Conservation (phyloP, 1,140 invertebrate genomes). For the Drosophila lowei region DNA sequence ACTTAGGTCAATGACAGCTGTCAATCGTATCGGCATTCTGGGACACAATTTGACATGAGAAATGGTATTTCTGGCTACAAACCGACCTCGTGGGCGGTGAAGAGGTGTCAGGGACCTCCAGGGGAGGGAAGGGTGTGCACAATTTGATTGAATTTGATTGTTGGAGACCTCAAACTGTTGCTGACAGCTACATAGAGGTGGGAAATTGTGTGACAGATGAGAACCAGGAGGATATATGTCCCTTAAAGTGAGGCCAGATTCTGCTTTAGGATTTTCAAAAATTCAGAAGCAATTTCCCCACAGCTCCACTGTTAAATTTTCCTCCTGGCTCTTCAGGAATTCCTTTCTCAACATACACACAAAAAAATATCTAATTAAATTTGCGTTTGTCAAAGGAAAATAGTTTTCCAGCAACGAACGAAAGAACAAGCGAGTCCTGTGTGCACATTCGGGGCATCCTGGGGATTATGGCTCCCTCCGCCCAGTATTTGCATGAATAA, state of each 20-base stretch:
- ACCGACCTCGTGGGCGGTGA: too few species aligned
- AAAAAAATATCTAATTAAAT: conserved; percentile 58
- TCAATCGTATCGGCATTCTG: conserved; percentile 18
- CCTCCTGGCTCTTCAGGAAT: conserved; percentile 5
- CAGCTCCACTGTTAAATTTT: neutral
- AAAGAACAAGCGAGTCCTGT: too few species aligned
- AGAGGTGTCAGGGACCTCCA: too few species aligned
- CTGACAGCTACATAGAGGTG: conserved; percentile 1
- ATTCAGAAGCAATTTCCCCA: neutral
- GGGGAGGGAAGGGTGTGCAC: neutral
- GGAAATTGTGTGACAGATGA: too few species aligned
- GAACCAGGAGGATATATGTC: too few species aligned
- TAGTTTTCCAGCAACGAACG: conserved; percentile 24
- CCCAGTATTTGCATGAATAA: conserved; percentile 20
- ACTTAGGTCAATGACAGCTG: conserved; percentile 9
- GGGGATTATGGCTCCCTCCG: conserved; percentile 17
- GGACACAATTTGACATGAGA: neutral
- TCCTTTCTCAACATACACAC: neutral
- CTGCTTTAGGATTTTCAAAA: too few species aligned
- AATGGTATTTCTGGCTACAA: conserved; percentile 1
- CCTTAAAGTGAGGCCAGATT: too few species aligned
- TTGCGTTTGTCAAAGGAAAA: conserved; percentile 57
- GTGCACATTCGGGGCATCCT: conserved; percentile 11
- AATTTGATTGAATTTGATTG: conserved; percentile 11
- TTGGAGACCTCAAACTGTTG: conserved; percentile 5